phyloP scores from a whole-genome alignment of 2,888 invertebrate genomes.

The Heliothis peltigera region DNA sequence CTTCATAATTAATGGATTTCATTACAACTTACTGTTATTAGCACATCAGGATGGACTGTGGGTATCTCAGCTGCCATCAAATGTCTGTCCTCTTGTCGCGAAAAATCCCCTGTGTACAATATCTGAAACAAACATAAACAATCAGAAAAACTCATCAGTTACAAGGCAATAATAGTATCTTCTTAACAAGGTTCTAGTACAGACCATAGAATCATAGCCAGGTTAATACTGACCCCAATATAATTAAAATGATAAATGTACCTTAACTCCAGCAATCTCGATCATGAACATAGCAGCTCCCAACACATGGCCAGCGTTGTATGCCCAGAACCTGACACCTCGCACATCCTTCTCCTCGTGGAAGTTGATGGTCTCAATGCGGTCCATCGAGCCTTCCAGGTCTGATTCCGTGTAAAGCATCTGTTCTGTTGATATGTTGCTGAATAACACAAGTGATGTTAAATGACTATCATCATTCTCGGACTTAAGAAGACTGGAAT shows the following conservation, averaged over 20 bases:
- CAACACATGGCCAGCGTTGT: conserved; percentile 99
- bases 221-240: no score
- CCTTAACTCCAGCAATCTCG: conserved; percentile 99
- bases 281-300: conserved; percentile 99
- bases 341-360: conserved; percentile 99
- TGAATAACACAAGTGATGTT: conserved; percentile 68
- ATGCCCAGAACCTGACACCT: conserved; percentile 99
- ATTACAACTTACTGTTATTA: conserved; percentile 93
- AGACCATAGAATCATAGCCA: no score
- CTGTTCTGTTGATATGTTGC: conserved; percentile 98
- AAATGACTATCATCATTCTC: neutral
- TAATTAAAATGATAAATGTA: conserved; percentile 63
- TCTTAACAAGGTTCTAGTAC: no score
- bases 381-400: conserved; percentile 99
- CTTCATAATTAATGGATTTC: no score
- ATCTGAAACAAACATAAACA: conserved; percentile 83
- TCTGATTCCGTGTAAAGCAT: conserved; percentile 99
- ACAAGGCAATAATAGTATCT: no score
- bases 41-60: conserved; percentile 97
- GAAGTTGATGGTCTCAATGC: conserved; percentile 99
- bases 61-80: conserved; percentile 99
- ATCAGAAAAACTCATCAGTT: no score
- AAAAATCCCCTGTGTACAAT: conserved; percentile 99
- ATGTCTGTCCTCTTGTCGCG: conserved; percentile 99
- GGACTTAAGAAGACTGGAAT: no score